These are phyloP conservation scores for Odontophorus gujanensis DNA, from an alignment of 2,113 vertebrate genomes.

Conservation along the genomic window DNA sequence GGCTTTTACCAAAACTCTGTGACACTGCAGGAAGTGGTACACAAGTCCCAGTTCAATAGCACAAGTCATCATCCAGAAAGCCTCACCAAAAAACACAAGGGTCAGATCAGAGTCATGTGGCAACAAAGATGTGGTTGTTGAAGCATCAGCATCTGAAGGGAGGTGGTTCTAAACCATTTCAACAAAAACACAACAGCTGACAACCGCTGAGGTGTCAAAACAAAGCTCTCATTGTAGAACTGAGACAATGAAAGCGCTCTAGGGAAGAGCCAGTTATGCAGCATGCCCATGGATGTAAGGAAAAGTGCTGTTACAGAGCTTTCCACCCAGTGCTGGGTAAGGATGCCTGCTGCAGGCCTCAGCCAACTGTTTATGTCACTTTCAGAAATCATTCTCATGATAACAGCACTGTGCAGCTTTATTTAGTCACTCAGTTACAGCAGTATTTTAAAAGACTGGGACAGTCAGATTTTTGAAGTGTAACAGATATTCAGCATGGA, in stretches of 20 bases:
- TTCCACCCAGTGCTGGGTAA: background rate
- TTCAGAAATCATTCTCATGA: conserved; percentile 26
- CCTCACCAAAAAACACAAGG: background rate
- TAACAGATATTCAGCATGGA: conserved; percentile 79
- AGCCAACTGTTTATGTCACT: accelerated
- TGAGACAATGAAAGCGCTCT: conserved; percentile 57
- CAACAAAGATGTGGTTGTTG: conserved; percentile 61
- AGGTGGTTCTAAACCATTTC: conserved; percentile 30
- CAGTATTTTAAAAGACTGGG: conserved; percentile 79
- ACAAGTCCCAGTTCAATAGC: background rate
- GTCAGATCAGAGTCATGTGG: background rate
- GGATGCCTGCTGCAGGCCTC: background rate
- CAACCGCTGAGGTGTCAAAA: conserved; percentile 63
- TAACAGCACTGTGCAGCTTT: conserved; percentile 84
- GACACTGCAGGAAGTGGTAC: accelerated
- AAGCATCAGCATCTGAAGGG: background rate
- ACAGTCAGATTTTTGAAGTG: conserved; percentile 77
- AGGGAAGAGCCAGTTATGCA: background rate
- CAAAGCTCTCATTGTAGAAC: conserved; percentile 75
- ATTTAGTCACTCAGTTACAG: conserved; percentile 85
- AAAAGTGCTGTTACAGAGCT: background rate
- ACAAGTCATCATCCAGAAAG: background rate
- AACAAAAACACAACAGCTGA: conserved; percentile 74
- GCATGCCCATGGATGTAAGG: background rate
- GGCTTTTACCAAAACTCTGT: background rate